Evolutionary conservation across 2,797 vertebrate genomes (phyloP), one percentile per base, ranked within the genome.

Genomic region (Chloroceryle amazona): DNA sequence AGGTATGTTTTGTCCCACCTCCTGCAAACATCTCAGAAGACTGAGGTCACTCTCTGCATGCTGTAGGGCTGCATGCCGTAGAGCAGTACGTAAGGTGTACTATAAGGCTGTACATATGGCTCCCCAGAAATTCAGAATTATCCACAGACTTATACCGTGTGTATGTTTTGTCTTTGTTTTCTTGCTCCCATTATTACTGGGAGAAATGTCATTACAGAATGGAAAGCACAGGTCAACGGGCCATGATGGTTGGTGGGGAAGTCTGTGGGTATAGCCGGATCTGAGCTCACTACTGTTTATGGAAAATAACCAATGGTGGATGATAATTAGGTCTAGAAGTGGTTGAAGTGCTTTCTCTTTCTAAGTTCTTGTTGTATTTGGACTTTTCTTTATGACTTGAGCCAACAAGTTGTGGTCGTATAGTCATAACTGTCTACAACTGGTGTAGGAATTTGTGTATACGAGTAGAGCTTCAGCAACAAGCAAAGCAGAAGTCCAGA

Each of bases 1-100:
- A 23, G 23, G 16, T 4, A 20, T 26, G 11, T 54, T 0, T 0
- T 0, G 2, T 28, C 11, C 22, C 29, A 52, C 21, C 37, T 52
- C 9, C 49, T 71, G 19, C 5, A 63, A 33, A 63, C 11, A 13
- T n/a, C 47, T 78, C 0, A 0, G 61, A 60, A 78, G 35, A 49
- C 13, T 28, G 10, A 18, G 55, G 5, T 12, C 21, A 11, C 33
- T 8, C 26, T 67, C 15, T 44, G 33, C 3, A 0, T 3, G 3
- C 33, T 81, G 13, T 52, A 52, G 79, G 61, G 46, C 31, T 60
- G 29, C 26, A 25, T 47, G 22, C 20, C n/a, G 2, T n/a, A 55
- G 42, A 13, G 42, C 7, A 33, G 42, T 46, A 44, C 46, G 41
- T 41, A 41, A 62, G 28, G 41, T 13, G n/a, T 57, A 33, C n/a